These are phyloP conservation scores for Lanius collurio DNA, from an alignment of 2,113 vertebrate species.

Conservation along the genomic window DNA sequence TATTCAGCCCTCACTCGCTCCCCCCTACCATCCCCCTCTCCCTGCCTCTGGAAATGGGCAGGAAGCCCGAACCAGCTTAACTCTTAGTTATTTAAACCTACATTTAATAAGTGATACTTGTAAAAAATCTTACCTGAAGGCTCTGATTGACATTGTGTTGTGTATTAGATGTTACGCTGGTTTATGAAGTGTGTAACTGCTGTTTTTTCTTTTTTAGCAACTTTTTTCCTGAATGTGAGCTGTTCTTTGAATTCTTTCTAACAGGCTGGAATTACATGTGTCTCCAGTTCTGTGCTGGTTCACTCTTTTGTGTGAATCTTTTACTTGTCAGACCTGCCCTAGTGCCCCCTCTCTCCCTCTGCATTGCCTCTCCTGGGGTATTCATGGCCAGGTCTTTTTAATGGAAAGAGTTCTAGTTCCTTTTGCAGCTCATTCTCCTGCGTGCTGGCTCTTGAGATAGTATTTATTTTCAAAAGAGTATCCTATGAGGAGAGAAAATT, in stretches of 20 bases:
- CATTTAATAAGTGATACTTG: background rate
- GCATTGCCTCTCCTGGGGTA: accelerated
- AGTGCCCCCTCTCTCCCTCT: background rate
- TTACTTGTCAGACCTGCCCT: background rate
- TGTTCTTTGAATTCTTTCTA: background rate
- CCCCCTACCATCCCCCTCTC: background rate
- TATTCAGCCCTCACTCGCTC: background rate
- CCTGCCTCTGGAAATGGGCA: constrained; percentile 19
- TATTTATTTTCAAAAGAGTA: background rate
- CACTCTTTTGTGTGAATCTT: background rate
- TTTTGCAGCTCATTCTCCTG: background rate
- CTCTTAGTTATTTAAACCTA: background rate
- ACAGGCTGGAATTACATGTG: background rate
- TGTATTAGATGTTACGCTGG: background rate
- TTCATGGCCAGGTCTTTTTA: background rate
- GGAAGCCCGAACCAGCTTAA: background rate
- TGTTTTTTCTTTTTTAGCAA: background rate
- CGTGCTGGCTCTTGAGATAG: background rate
- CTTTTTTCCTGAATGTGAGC: background rate
- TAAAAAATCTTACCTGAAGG: background rate
- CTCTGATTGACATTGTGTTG: background rate
- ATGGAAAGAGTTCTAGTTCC: background rate
- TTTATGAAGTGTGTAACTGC: background rate
- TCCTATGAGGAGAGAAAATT: background rate
- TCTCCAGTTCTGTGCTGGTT: background rate